Conservation (phyloP, 2,113 vertebrate genomes). For the Taxidea taxus region DNA sequence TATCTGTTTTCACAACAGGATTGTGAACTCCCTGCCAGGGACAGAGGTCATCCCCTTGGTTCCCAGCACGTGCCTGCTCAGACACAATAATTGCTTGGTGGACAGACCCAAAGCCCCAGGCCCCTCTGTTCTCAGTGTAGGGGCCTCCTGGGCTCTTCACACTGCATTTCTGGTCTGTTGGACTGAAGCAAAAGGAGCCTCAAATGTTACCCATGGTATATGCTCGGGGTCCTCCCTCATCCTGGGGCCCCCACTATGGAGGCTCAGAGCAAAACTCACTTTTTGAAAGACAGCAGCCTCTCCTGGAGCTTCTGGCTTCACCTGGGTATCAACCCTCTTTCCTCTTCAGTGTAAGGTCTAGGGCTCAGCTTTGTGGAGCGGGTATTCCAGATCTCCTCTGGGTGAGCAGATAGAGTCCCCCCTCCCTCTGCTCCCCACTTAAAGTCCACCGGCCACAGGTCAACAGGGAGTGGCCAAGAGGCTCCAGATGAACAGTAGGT, state of each 20-base stretch:
- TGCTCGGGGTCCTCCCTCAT: neutral
- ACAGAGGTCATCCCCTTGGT: neutral
- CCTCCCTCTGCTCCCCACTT: neutral
- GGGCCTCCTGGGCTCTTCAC: neutral
- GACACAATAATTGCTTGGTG: neutral
- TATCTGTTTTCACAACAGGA: neutral
- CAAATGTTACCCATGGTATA: neutral
- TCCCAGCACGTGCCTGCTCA: neutral
- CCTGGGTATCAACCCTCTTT: neutral
- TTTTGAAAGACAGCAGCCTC: accelerated
- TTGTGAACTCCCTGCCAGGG: neutral
- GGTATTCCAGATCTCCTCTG: slow-evolving; percentile 24
- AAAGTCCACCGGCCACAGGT: neutral
- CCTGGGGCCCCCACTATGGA: too few relatives aligned
- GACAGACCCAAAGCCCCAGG: neutral
- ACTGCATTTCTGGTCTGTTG: neutral
- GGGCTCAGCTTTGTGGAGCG: neutral
- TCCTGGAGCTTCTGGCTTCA: neutral
- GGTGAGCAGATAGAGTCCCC: neutral
- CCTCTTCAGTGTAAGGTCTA: neutral
- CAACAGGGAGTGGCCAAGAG: slow-evolving; percentile 38
- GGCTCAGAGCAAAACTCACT: neutral
- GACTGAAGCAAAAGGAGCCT: neutral
- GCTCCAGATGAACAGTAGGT: neutral
- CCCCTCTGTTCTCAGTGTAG: neutral